Percentiles rank a stretch among this genome's conserved stretches.
Evolutionary conservation across 37 sponge, comb jelly and placozoan species (phyloP).

Genomic region (Oscarella lobularis): DNA sequence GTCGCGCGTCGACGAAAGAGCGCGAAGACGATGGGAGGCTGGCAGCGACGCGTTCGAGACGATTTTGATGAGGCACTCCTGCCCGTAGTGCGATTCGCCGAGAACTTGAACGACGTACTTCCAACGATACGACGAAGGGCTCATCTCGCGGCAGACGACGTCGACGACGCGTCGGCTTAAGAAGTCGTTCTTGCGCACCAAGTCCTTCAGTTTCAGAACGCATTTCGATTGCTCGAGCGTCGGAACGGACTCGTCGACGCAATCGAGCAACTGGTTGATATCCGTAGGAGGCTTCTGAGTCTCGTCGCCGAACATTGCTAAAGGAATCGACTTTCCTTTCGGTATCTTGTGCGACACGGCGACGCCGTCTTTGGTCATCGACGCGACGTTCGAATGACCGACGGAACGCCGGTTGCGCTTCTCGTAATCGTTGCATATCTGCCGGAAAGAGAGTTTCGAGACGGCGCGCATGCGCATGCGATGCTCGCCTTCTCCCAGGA

Average conservation of each 20-base stretch:
- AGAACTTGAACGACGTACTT: not conserved
- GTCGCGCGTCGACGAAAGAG: not conserved
- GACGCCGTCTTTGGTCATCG: too few species aligned
- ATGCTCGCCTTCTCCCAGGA: too few species aligned
- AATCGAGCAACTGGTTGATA: not conserved
- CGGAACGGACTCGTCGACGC: not conserved
- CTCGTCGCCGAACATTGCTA: too few species aligned
- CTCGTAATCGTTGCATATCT: too few species aligned
- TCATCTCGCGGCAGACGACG: not conserved
- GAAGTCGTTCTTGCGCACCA: not conserved
- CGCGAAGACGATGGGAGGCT: not conserved
- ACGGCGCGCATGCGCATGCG: too few species aligned
- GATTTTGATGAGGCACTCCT: not conserved
- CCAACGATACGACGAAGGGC: not conserved
- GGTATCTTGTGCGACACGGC: too few species aligned
- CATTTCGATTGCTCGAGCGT: not conserved
- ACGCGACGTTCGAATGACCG: too few species aligned
- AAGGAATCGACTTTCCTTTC: too few species aligned
- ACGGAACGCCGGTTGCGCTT: too few species aligned
- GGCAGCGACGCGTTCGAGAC: not conserved
- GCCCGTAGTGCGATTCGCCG: not conserved
- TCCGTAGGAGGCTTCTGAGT: too few species aligned
- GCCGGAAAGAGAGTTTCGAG: too few species aligned
- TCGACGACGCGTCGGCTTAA: not conserved
- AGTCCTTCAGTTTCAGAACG: not conserved